Conservation (phyloP, 2,113 vertebrate genomes). For the Lamprologus callipterus region DNA sequence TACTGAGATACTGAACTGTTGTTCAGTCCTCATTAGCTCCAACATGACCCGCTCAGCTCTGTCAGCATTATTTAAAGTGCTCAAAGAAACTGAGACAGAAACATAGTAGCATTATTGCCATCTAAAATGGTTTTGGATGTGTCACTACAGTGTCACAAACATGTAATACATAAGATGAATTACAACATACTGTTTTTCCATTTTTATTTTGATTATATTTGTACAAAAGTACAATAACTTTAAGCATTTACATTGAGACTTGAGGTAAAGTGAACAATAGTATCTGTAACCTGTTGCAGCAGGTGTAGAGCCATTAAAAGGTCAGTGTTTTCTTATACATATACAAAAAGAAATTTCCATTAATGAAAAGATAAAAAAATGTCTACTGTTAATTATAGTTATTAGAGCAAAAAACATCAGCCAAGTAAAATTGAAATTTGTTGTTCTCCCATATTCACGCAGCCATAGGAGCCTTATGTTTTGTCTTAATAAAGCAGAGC, state of each 20-base stretch:
- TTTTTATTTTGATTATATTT: not conserved
- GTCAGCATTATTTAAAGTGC: not conserved
- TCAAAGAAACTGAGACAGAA: not conserved
- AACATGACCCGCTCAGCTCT: not conserved
- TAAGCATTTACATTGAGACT: not conserved
- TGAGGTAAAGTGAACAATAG: not conserved
- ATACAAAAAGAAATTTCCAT: not conserved
- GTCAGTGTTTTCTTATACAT: not conserved
- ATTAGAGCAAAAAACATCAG: not conserved
- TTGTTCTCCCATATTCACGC: not conserved
- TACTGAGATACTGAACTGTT: not conserved
- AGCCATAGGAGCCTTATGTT: not conserved
- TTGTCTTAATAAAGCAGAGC: not conserved
- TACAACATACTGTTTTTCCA: not conserved
- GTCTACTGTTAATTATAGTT: not conserved
- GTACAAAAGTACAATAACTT: not conserved
- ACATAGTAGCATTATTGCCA: not conserved
- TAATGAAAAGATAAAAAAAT: not conserved
- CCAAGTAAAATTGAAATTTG: not conserved
- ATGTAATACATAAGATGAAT: not conserved
- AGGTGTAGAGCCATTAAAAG: not conserved
- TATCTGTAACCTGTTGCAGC: not conserved
- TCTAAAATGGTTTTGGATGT: not conserved
- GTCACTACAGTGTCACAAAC: not conserved
- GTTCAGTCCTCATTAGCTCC: not conserved